Conservation (phyloP, 2,797 vertebrate species). For the Oreortyx pictus region DNA sequence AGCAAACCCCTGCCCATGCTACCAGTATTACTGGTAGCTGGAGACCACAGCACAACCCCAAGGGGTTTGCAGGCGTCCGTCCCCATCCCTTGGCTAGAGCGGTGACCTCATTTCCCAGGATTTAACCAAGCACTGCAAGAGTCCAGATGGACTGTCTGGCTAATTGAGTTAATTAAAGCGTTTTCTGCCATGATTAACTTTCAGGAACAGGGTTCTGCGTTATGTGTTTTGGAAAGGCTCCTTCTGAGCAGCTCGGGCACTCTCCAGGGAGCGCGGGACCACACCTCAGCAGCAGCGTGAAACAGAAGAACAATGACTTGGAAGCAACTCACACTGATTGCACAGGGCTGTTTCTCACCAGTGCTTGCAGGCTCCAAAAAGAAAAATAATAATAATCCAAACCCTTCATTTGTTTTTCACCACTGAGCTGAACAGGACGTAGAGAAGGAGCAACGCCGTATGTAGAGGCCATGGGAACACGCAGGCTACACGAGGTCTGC, state of each 20-base stretch:
- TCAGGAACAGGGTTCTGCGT: background rate
- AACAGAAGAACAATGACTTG: background rate
- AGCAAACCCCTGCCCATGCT: background rate
- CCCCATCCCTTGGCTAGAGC: rapidly evolving
- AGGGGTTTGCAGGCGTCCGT: background rate
- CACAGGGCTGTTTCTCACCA: background rate
- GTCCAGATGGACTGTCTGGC: constrained; percentile 28
- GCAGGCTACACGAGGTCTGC: background rate
- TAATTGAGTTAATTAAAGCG: constrained; percentile 57
- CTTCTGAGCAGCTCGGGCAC: background rate
- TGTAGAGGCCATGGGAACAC: background rate
- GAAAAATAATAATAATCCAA: background rate
- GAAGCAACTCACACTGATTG: background rate
- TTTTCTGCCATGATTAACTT: constrained; percentile 42
- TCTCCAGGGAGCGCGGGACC: background rate
- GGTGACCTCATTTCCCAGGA: background rate
- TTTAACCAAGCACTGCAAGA: background rate
- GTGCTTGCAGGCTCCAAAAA: rapidly evolving
- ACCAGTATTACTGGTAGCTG: too few relatives aligned
- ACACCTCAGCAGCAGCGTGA: background rate
- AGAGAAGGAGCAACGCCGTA: too few relatives aligned
- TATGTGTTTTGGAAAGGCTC: background rate
- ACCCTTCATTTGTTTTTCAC: background rate
- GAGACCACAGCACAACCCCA: background rate
- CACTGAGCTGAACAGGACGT: background rate